Evolutionary conservation across 2,113 vertebrate genomes (phyloP).

Genomic region (Cyphomyrus discorhynchus): DNA sequence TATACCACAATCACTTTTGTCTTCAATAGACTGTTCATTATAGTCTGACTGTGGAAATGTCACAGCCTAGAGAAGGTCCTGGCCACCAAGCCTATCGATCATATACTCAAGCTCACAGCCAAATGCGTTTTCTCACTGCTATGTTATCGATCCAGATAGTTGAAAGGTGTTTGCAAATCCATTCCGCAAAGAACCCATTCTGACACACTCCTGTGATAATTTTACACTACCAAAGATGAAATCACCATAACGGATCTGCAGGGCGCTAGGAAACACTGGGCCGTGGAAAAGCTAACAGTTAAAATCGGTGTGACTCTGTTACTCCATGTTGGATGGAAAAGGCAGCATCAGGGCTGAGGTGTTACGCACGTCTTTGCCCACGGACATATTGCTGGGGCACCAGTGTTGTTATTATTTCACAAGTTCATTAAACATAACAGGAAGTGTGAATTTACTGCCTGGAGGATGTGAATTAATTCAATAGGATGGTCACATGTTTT

Average conservation of each 20-base stretch:
- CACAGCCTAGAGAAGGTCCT: neutral
- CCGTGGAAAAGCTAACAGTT: neutral
- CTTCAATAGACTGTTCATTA: neutral
- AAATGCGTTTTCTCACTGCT: neutral
- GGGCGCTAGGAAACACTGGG: neutral
- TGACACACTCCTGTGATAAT: neutral
- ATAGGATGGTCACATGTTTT: neutral
- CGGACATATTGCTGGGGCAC: neutral
- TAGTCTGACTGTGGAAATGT: neutral
- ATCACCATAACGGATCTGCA: neutral
- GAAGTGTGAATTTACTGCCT: slow-evolving; percentile 1
- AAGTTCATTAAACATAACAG: neutral
- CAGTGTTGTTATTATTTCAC: neutral
- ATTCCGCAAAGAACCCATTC: neutral
- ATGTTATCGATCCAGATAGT: neutral
- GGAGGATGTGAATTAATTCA: neutral
- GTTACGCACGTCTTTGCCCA: neutral
- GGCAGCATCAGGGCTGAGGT: neutral
- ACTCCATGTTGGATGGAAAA: neutral
- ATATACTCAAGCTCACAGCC: neutral
- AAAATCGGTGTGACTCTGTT: neutral
- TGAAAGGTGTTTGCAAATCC: neutral
- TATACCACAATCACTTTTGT: neutral
- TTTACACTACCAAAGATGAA: neutral
- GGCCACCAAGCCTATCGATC: neutral